Evolutionary conservation across 2,888 invertebrate genomes (phyloP), one percentile per base, ranked within the genome.

Genomic region (Diploptera punctata): DNA sequence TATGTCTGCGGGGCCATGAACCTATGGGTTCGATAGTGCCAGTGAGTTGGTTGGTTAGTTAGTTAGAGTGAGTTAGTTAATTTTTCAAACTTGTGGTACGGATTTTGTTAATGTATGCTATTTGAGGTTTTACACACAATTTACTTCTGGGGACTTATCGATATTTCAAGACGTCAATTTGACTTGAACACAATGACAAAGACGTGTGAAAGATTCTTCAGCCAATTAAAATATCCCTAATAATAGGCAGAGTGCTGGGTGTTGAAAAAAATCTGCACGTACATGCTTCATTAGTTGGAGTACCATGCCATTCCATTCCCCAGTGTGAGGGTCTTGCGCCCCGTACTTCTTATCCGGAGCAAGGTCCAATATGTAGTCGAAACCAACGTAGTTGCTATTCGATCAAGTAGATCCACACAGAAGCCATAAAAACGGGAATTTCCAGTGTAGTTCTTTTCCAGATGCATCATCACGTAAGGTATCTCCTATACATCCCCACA

Each of bases 351-450:
- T 83, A 81, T 92, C 91, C 3, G 91, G 90, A 33, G 90, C 91
- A 76, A 91, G 83, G 79, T 91, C 90, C 78, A 92, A 81, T 73
- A 90, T 87, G 81, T 91, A 92, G 77, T 90, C 88, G 82, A 92
- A 92, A 62, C 91, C 91, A 44, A 91, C 87, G 79, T 89, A 86
- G 76, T 86, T 1, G 91, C 88, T 77, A 92, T 87, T 72, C 86
- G 85, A 79, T 90, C 88, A 78, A 92, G 84, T 60, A 93, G 86
- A 81, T 93, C 93, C 75, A 93, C 90, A 83, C 93, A 93, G 83
- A 92, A 93, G 68, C 93, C 93, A 82, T 90, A 92, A 83, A 91
- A 93, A 73, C 91, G 86, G 76, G 87, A 87, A 81, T 93, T 93
- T 60, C 91, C 91, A 13, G 89, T 90, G 81, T 87, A 88, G 80